These are phyloP conservation scores for Poeciliopsis prolifica DNA, from an alignment of 2,113 vertebrate genomes.

Conservation along the genomic window DNA sequence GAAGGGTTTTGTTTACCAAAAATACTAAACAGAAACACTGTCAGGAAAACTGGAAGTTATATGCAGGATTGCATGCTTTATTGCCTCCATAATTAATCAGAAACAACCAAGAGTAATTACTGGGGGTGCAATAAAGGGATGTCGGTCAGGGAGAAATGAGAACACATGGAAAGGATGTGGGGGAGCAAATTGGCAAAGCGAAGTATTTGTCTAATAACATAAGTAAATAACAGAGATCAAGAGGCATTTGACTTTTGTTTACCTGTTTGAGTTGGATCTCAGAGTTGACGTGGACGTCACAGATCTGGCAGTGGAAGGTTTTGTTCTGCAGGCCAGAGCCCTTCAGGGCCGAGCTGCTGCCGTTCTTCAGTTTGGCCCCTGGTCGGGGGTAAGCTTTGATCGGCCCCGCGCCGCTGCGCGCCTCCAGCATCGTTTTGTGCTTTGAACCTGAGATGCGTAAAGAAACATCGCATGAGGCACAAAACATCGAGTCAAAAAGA, in stretches of 20 bases:
- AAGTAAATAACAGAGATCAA: not conserved
- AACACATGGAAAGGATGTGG: too few species aligned
- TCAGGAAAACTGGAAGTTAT: too few species aligned
- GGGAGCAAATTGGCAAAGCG: too few species aligned
- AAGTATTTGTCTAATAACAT: too few species aligned
- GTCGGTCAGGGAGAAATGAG: too few species aligned
- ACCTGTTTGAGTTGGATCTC: slow-evolving; percentile 99
- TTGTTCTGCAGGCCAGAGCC: slow-evolving; percentile 97
- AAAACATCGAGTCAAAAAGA: not conserved
- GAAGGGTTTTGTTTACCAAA: too few species aligned
- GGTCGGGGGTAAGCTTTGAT: slow-evolving; percentile 96
- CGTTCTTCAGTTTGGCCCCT: slow-evolving; percentile 89
- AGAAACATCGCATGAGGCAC: not conserved
- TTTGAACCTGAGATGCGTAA: slow-evolving; percentile 86
- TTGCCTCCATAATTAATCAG: too few species aligned
- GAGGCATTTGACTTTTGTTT: not conserved
- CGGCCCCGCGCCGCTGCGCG: slow-evolving; percentile 92
- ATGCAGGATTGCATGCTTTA: too few species aligned
- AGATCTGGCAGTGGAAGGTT: slow-evolving; percentile 98
- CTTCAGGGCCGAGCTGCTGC: slow-evolving; percentile 78
- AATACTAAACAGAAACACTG: too few species aligned
- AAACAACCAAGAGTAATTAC: too few species aligned
- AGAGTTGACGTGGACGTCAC: slow-evolving; percentile 97
- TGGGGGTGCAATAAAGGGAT: too few species aligned
- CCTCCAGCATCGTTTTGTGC: slow-evolving; percentile 98